Evolutionary conservation across 2,113 vertebrate species (phyloP).

Genomic region (Prochilodus magdalenae): DNA sequence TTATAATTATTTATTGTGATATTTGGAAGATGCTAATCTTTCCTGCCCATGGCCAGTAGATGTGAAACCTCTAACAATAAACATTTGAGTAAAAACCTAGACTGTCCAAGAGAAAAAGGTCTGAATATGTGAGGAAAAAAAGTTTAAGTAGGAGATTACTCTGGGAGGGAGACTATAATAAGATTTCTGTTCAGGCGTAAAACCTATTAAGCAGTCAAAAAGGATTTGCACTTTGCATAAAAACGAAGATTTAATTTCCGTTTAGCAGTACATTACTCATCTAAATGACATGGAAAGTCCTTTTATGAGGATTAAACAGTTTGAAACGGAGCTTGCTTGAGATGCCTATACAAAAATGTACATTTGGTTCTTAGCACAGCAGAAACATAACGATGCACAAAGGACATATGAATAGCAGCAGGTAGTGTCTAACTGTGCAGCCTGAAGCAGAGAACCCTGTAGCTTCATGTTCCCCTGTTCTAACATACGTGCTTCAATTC

Average conservation of each 20-base stretch:
- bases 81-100: neutral
- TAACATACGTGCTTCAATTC: neutral
- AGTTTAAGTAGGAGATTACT: constrained; percentile 18
- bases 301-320: constrained; percentile 34
- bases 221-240: constrained; percentile 45
- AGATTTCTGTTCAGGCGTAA: constrained; percentile 50
- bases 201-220: constrained; percentile 47
- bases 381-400: neutral
- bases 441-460: neutral
- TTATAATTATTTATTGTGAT: neutral
- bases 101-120: constrained; percentile 2
- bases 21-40: neutral
- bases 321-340: neutral
- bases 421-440: neutral
- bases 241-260: constrained; percentile 48
- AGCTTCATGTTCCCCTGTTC: neutral
- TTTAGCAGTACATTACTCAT: constrained; percentile 40
- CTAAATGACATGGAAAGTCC: constrained; percentile 13
- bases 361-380: no score
- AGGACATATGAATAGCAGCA: neutral
- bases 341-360: neutral
- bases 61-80: neutral
- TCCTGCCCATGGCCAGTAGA: neutral
- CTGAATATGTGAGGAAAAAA: neutral
- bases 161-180: constrained; percentile 48